Evolutionary conservation across 1,140 invertebrate species (phyloP).

Genomic region (Physella acuta): DNA sequence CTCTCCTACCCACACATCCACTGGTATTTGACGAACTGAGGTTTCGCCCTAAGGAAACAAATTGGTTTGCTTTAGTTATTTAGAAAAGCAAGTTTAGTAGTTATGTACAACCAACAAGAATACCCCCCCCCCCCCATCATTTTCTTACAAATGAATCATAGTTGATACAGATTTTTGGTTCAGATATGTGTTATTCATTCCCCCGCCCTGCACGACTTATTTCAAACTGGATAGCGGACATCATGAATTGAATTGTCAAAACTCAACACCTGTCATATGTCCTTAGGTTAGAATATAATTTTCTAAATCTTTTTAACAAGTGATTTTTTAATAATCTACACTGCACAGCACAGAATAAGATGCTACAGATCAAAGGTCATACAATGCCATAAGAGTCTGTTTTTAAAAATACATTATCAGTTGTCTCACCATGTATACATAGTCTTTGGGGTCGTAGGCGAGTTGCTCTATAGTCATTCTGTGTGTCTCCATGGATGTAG

Average conservation of each 20-base stretch:
- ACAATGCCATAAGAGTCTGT: too few relatives aligned
- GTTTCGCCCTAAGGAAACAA: conserved; percentile 3
- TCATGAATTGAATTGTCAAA: background rate
- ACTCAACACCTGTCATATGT: background rate
- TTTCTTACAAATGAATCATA: background rate
- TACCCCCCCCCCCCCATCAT: background rate
- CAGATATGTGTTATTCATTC: background rate
- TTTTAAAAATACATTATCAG: too few relatives aligned
- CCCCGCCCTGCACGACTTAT: background rate
- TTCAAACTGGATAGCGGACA: background rate
- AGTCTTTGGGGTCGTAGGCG: too few relatives aligned
- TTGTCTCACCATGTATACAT: too few relatives aligned
- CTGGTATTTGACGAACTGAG: background rate
- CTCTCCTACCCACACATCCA: conserved; percentile 14
- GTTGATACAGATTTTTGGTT: background rate
- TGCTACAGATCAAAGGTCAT: too few relatives aligned
- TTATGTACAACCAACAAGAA: background rate
- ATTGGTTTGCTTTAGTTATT: background rate
- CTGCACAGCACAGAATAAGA: too few relatives aligned
- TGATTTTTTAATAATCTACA: too few relatives aligned
- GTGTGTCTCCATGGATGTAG: too few relatives aligned
- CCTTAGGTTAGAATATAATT: too few relatives aligned
- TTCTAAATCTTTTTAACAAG: too few relatives aligned
- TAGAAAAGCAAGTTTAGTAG: background rate
- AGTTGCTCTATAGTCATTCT: too few relatives aligned